Evolutionary conservation across 1,140 invertebrate genomes (phyloP).

Genomic region (Philopotamus ludificatus): DNA sequence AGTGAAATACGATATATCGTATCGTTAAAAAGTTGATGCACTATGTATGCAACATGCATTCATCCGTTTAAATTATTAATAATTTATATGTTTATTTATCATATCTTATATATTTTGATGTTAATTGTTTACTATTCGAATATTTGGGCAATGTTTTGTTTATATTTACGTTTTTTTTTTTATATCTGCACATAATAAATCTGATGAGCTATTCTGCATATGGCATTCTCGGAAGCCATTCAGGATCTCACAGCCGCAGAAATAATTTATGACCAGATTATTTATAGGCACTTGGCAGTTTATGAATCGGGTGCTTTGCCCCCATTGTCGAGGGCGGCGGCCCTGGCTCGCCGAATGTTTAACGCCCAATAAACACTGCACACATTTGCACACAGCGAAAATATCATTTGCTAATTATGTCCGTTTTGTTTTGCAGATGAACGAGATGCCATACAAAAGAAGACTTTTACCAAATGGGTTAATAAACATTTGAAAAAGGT

Average conservation of each 20-base stretch:
- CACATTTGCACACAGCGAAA: not conserved
- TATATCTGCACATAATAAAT: too few relatives aligned
- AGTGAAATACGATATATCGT: too few relatives aligned
- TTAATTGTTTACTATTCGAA: too few relatives aligned
- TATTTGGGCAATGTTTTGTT: too few relatives aligned
- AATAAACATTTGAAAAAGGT: conserved; percentile 99
- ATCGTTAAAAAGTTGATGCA: too few relatives aligned
- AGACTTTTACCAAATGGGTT: conserved; percentile 99
- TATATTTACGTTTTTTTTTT: too few relatives aligned
- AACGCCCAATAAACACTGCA: not conserved
- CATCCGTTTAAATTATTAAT: too few relatives aligned
- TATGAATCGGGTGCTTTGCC: not conserved
- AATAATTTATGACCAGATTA: not conserved
- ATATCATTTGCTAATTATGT: conserved; percentile 27
- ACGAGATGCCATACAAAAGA: conserved; percentile 99
- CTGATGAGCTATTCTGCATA: not conserved
- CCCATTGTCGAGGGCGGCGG: not conserved
- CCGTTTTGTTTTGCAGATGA: conserved; percentile 82
- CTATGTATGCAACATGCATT: too few relatives aligned
- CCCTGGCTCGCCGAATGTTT: not conserved
- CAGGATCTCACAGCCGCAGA: not conserved
- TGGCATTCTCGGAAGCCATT: conserved; percentile 4
- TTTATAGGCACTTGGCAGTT: not conserved
- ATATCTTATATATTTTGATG: too few relatives aligned
- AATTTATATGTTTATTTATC: too few relatives aligned